Evolutionary conservation across 2,888 invertebrate species (phyloP).

Genomic region (Oligia strigilis): DNA sequence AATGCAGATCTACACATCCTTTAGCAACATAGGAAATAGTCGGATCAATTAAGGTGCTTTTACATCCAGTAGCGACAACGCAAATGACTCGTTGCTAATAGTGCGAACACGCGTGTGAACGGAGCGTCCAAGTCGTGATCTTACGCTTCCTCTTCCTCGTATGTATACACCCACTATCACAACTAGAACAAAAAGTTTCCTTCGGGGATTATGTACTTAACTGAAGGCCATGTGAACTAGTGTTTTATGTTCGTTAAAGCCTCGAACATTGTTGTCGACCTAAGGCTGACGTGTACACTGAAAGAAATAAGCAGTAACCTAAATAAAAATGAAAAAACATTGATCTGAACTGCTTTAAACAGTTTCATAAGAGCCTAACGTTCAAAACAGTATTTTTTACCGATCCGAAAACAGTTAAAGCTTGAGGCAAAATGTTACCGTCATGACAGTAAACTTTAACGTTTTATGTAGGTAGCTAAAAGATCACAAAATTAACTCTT

Average conservation of each 20-base stretch:
- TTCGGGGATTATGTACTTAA: conserved; percentile 62
- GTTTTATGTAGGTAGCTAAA: no score
- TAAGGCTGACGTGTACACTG: background rate
- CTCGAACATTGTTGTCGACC: background rate
- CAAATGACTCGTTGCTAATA: conserved; percentile 78
- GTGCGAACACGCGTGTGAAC: conserved; percentile 78
- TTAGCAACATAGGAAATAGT: conserved; percentile 46
- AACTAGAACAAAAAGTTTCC: conserved; percentile 75
- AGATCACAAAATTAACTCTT: no score
- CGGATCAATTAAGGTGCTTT: conserved; percentile 66
- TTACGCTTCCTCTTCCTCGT: conserved; percentile 79
- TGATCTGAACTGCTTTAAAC: no score
- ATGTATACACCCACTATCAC: conserved; percentile 32
- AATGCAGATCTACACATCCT: conserved; percentile 37
- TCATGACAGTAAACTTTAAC: no score
- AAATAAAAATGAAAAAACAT: no score
- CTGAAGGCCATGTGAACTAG: conserved; percentile 58
- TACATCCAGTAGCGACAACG: conserved; percentile 52
- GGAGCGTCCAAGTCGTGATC: conserved; percentile 73
- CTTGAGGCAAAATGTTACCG: no score
- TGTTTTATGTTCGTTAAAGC: conserved; percentile 31
- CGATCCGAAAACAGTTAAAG: no score
- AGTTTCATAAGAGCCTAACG: no score
- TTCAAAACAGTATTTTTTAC: no score
- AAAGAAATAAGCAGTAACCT: no score